Conservation (phyloP, 2,113 vertebrate species). For the Struthidea cinerea region DNA sequence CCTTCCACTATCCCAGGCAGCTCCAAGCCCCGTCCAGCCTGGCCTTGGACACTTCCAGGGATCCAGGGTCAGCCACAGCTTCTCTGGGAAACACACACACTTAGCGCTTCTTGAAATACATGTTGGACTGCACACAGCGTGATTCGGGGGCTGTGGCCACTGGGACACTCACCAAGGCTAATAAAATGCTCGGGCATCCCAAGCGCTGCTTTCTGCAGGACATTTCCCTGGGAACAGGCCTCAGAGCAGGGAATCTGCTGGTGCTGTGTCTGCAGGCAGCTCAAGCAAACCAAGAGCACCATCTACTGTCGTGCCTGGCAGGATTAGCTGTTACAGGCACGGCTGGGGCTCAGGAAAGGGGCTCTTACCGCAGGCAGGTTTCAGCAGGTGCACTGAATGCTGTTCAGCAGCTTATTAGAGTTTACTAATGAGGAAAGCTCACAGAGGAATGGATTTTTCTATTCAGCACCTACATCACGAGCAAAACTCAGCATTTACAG, state of each 20-base stretch:
- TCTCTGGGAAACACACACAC: not conserved
- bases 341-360: not conserved
- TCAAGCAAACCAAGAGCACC: slow-evolving; percentile 30
- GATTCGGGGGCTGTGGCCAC: not conserved
- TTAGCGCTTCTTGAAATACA: not conserved
- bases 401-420: slow-evolving; percentile 2
- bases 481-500: not conserved
- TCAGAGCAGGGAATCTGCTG: fast-evolving
- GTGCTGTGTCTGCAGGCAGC: not conserved
- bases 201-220: not conserved
- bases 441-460: not conserved
- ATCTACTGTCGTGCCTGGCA: not conserved
- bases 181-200: fast-evolving
- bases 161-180: not conserved
- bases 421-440: not conserved
- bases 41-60: not conserved
- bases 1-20: fast-evolving
- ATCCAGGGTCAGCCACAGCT: not conserved
- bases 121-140: fast-evolving
- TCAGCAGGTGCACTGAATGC: not conserved
- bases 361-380: not conserved
- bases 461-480: fast-evolving
- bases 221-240: not conserved
- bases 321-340: fast-evolving
- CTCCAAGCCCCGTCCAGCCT: fast-evolving